Evolutionary conservation across 2,888 invertebrate species (phyloP).

Genomic region (Drepanosiphum platanoidis): DNA sequence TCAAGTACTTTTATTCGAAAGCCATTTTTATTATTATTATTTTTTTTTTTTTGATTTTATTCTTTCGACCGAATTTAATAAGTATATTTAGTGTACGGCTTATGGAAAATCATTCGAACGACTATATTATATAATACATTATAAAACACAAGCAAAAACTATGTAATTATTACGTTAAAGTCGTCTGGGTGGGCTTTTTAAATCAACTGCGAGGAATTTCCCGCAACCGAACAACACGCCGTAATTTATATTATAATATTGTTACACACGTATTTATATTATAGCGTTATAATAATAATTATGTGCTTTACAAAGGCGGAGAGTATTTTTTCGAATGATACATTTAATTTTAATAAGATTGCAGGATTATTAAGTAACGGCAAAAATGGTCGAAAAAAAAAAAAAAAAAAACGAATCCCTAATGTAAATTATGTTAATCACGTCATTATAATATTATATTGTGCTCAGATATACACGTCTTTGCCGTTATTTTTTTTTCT

Average conservation of each 20-base stretch:
- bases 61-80: not conserved
- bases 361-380: not conserved
- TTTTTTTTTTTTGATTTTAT: too few species aligned
- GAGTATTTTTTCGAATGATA: not conserved
- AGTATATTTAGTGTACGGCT: too few species aligned
- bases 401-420: not conserved
- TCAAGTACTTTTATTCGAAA: too few species aligned
- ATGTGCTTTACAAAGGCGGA: not conserved
- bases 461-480: not conserved
- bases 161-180: too few species aligned
- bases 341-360: not conserved
- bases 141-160: too few species aligned
- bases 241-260: too few species aligned
- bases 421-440: not conserved
- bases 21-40: not conserved
- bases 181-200: not conserved
- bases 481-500: not conserved
- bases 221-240: not conserved
- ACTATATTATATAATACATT: too few species aligned
- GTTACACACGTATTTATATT: too few species aligned
- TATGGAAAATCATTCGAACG: too few species aligned
- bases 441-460: constrained; percentile 7
- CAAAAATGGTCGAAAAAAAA: not conserved
- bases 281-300: not conserved
- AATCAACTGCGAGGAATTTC: not conserved